phyloP scores from a whole-genome alignment of 2,888 invertebrate genomes.

The Caenorhabditis sp. region DNA sequence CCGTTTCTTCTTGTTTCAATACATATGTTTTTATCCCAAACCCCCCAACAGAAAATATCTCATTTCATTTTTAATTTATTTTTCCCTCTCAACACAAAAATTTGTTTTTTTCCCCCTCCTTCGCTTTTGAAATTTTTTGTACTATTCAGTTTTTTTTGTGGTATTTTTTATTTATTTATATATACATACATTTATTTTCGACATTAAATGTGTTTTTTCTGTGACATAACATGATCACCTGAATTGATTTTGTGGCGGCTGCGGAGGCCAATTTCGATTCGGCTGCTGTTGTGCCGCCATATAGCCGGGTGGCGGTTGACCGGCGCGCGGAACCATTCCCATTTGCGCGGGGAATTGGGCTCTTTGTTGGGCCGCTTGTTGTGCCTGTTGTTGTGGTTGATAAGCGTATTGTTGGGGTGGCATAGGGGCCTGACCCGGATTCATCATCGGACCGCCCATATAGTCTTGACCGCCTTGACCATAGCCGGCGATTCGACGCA shows the following conservation, averaged over 20 bases:
- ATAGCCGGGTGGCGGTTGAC: neutral
- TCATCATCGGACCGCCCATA: neutral
- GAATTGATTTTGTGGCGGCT: neutral
- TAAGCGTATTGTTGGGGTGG: neutral
- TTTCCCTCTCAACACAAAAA: slow-evolving; percentile 1
- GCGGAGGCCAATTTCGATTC: neutral
- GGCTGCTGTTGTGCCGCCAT: neutral
- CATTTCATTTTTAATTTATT: too few relatives aligned
- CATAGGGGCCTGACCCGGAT: neutral
- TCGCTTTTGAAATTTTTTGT: slow-evolving; percentile 2
- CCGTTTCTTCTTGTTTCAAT: neutral
- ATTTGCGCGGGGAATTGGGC: too few relatives aligned
- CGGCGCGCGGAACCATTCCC: neutral
- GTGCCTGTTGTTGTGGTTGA: neutral
- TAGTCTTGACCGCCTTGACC: neutral
- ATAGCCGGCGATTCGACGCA: neutral
- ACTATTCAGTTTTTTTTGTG: slow-evolving; percentile 1
- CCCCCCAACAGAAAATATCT: too few relatives aligned
- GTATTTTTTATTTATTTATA: neutral
- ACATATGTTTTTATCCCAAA: too few relatives aligned
- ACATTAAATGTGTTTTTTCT: neutral
- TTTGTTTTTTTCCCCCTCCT: slow-evolving; percentile 12
- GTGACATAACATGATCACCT: neutral
- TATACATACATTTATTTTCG: neutral
- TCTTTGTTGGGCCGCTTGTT: too few relatives aligned